These are phyloP conservation scores for Stegostoma tigrinum DNA, from an alignment of 2,113 vertebrate species.

Conservation along the genomic window DNA sequence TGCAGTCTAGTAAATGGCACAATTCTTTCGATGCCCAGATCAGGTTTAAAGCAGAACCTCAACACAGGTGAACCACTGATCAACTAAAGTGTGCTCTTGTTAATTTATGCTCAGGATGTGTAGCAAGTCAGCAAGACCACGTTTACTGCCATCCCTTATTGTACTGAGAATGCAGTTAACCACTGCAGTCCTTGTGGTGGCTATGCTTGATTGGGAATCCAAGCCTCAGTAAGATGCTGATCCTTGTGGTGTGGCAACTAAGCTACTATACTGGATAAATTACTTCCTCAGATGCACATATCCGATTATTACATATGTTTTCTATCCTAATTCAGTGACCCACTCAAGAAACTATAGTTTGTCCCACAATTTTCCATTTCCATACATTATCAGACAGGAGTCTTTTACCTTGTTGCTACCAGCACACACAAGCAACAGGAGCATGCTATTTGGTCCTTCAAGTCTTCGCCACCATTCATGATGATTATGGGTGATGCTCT, in stretches of 20 bases:
- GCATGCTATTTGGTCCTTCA: too few species aligned
- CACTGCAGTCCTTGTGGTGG: neutral
- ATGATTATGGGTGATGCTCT: neutral
- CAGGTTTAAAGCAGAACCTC: neutral
- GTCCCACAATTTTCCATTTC: neutral
- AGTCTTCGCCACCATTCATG: too few species aligned
- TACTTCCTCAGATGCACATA: neutral
- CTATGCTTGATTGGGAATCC: neutral
- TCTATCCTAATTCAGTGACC: neutral
- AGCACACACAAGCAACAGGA: too few species aligned
- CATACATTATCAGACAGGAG: neutral
- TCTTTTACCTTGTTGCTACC: neutral
- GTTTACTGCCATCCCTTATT: neutral
- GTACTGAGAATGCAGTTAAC: neutral
- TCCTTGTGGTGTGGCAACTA: neutral
- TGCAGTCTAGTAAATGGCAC: neutral
- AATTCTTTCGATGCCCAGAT: neutral
- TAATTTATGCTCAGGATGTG: neutral
- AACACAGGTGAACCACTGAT: neutral
- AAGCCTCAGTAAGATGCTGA: neutral
- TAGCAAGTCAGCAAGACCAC: neutral
- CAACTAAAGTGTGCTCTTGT: neutral
- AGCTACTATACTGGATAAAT: neutral
- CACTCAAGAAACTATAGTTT: neutral
- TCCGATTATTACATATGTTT: neutral